Evolutionary conservation across 2,797 vertebrate genomes (phyloP).

Genomic region (Oryzias dopingdopingensis): DNA sequence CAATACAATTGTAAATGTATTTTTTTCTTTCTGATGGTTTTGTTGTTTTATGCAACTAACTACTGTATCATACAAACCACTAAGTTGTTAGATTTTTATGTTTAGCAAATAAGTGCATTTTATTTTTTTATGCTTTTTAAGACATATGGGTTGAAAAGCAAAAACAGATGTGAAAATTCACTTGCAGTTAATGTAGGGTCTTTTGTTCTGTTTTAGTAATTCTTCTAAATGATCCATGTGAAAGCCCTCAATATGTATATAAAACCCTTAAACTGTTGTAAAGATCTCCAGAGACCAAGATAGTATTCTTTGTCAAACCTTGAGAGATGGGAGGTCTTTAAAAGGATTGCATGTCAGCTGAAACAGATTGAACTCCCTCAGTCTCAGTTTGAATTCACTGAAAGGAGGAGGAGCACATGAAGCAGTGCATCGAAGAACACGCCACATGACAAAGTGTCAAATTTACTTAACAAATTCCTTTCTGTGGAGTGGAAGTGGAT

Average conservation of each 20-base stretch:
- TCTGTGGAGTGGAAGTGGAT: conserved; percentile 59
- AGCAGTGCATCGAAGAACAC: conserved; percentile 50
- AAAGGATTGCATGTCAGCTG: conserved; percentile 56
- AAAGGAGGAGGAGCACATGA: conserved; percentile 57
- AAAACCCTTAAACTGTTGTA: neutral
- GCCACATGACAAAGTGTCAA: conserved; percentile 56
- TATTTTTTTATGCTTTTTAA: neutral
- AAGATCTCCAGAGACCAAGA: conserved; percentile 10
- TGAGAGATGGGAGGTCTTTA: conserved; percentile 71
- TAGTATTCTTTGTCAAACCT: conserved; percentile 30
- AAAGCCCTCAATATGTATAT: neutral
- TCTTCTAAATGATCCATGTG: neutral
- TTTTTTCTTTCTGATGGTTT: neutral
- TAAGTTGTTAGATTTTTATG: neutral
- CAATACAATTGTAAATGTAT: too few species aligned
- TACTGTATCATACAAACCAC: neutral
- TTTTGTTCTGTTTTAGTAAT: neutral
- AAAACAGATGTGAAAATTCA: conserved; percentile 27
- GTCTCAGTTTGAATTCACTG: conserved; percentile 62
- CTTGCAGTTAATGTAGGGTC: neutral
- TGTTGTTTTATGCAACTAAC: neutral
- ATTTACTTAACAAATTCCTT: conserved; percentile 48
- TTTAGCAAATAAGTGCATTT: too few species aligned
- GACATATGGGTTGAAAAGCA: conserved; percentile 7
- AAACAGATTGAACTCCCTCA: conserved; percentile 34